Conservation (phyloP, 2,888 invertebrate species). For the Ectemnius cavifrons region DNA sequence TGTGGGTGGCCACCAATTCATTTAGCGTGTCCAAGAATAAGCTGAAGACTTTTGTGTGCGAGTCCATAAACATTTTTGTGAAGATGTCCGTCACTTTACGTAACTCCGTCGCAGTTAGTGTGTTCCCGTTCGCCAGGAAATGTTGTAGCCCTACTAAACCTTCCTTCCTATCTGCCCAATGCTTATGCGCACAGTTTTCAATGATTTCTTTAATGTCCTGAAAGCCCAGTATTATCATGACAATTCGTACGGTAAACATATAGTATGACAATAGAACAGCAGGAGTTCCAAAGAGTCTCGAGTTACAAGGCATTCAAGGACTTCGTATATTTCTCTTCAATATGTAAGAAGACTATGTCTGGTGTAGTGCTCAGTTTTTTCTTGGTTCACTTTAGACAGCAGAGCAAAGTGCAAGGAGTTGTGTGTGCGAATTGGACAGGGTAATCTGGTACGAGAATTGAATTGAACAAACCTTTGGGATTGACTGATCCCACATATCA, state of each 20-base stretch:
- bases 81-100: conserved; percentile 94
- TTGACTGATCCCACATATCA: conserved; percentile 81
- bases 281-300: no score
- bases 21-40: conserved; percentile 95
- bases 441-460: conserved; percentile 57
- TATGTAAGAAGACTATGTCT: no score
- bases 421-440: conserved; percentile 17
- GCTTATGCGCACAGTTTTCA: conserved; percentile 90
- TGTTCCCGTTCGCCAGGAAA: conserved; percentile 85
- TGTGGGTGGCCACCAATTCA: conserved; percentile 92
- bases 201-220: conserved; percentile 93
- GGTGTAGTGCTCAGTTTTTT: no score
- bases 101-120: conserved; percentile 85
- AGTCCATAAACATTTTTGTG: conserved; percentile 98
- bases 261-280: no score
- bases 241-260: no score
- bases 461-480: conserved; percentile 78
- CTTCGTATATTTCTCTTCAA: no score
- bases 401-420: conserved; percentile 21
- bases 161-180: conserved; percentile 97
- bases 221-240: conserved; percentile 48
- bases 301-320: no score
- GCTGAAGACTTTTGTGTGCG: conserved; percentile 95
- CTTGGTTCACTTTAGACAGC: not conserved
- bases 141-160: conserved; percentile 90